Conservation (phyloP, 1,140 invertebrate species). For the Contarinia nasturtii region DNA sequence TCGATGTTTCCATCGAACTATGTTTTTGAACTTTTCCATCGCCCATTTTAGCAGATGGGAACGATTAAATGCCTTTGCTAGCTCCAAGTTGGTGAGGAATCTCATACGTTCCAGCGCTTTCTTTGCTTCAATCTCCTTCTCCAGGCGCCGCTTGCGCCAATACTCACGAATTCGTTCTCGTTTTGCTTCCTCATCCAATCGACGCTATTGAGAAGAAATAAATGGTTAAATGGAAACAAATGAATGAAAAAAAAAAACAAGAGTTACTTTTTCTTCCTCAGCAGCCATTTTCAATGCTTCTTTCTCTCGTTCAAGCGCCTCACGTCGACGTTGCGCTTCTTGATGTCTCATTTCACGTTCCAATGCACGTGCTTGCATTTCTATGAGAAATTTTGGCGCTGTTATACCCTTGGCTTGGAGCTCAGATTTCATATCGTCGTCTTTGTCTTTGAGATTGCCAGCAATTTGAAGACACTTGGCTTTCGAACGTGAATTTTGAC, state of each 20-base stretch:
- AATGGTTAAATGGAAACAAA: neutral
- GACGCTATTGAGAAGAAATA: constrained; percentile 8
- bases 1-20: constrained; percentile 27
- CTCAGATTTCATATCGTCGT: constrained; percentile 16
- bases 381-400: constrained; percentile 38
- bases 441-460: constrained; percentile 21
- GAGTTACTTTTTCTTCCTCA: constrained; percentile 24
- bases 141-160: constrained; percentile 32
- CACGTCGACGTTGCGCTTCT: constrained; percentile 34
- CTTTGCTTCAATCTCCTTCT: constrained; percentile 33
- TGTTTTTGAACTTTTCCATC: constrained; percentile 27
- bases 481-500: constrained; percentile 31
- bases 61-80: constrained; percentile 35
- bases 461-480: constrained; percentile 32
- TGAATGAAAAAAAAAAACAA: neutral
- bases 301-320: constrained; percentile 35
- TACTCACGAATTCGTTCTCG: constrained; percentile 31
- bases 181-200: constrained; percentile 38
- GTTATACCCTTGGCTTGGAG: constrained; percentile 30
- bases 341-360: constrained; percentile 37
- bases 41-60: constrained; percentile 29
- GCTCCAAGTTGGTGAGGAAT: constrained; percentile 28
- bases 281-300: constrained; percentile 29
- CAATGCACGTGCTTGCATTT: constrained; percentile 39
- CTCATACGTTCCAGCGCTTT: constrained; percentile 29